phyloP scores from a whole-genome alignment of 2,888 invertebrate genomes.

The Pristionchus fissidentatus region DNA sequence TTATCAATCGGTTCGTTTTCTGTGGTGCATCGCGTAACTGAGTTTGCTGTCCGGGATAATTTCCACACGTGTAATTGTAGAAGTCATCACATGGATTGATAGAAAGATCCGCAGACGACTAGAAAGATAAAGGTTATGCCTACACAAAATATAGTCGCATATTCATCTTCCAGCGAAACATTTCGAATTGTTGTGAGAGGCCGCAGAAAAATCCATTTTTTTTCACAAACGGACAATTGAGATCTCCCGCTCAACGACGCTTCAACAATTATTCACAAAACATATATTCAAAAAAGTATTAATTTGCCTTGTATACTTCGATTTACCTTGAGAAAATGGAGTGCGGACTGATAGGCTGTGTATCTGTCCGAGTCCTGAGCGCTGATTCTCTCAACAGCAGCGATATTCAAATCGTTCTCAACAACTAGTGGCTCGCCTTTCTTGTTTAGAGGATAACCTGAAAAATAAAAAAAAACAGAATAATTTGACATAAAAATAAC shows the following conservation, averaged over 20 bases:
- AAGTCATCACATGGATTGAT: constrained; percentile 70
- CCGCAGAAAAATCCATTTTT: no score
- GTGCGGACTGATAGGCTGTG: constrained; percentile 58
- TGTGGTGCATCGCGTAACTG: constrained; percentile 44
- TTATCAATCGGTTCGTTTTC: neutral
- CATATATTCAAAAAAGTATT: neutral
- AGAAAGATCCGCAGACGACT: constrained; percentile 59
- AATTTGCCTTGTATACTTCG: no score
- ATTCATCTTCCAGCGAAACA: no score
- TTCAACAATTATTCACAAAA: no score
- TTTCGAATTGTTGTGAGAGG: no score
- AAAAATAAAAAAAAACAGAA: no score
- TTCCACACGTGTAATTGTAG: constrained; percentile 69
- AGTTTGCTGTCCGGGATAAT: constrained; percentile 49
- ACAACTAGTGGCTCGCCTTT: constrained; percentile 52
- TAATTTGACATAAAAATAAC: no score
- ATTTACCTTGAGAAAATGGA: constrained; percentile 20
- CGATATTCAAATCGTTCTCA: constrained; percentile 56
- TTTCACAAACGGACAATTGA: no score
- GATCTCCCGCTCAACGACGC: no score
- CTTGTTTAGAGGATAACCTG: constrained; percentile 30
- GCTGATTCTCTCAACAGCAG: constrained; percentile 52
- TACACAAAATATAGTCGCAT: no score
- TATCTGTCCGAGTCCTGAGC: constrained; percentile 53
- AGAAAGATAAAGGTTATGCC: neutral